Evolutionary conservation across 2,888 invertebrate species (phyloP).

Genomic region (Ochropacha duplaris): DNA sequence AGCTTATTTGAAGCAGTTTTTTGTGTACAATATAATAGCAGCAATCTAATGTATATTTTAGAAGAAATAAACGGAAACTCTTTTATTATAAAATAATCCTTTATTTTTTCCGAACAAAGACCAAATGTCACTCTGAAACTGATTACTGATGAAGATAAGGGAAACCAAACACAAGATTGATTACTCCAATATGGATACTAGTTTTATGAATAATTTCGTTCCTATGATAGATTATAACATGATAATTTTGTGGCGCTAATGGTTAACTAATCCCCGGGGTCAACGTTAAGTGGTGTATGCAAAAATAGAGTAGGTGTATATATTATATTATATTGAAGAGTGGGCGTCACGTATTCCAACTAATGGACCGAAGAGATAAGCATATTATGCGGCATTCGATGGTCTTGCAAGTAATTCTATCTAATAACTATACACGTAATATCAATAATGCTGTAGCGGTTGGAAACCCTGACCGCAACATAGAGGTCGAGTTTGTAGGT

Average conservation of each 20-base stretch:
- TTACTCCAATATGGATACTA: not conserved
- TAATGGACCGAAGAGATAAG: constrained; percentile 38
- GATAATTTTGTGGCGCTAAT: not conserved
- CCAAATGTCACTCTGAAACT: not conserved
- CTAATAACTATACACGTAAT: not conserved
- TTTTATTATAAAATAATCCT: not conserved
- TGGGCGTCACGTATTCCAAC: constrained; percentile 36
- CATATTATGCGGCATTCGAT: constrained; percentile 28
- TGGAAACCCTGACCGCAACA: not conserved
- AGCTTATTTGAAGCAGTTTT: not conserved
- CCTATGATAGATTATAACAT: not conserved
- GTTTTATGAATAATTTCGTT: not conserved
- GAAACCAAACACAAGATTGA: not conserved
- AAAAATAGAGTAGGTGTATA: constrained; percentile 25
- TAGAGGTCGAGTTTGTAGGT: not conserved
- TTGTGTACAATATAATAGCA: not conserved
- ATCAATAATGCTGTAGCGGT: not conserved
- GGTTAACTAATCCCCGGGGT: constrained; percentile 25
- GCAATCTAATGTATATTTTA: not conserved
- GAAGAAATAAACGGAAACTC: not conserved
- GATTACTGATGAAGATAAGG: not conserved
- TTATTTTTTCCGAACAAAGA: not conserved
- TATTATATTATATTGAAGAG: not conserved
- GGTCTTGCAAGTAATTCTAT: too few relatives aligned
- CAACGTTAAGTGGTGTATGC: constrained; percentile 27